phyloP scores from a whole-genome alignment of 2,113 vertebrate species.

The Tachysurus vachellii region DNA sequence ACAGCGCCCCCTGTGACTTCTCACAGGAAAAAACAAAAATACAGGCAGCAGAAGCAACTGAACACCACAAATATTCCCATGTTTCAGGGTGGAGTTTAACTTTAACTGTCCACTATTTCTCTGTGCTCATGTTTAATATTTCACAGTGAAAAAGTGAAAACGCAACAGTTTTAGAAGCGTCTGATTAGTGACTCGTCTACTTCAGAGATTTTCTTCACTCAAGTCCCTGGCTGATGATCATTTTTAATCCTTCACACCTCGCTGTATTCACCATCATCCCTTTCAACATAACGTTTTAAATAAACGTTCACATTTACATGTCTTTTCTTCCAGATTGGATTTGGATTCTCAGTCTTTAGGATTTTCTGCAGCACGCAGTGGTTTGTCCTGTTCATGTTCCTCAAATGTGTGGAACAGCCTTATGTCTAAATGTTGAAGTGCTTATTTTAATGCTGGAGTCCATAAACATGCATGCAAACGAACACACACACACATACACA shows the following conservation, averaged over 20 bases:
- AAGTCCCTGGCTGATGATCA: not conserved
- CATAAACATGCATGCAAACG: constrained; percentile 40
- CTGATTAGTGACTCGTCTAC: not conserved
- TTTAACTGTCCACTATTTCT: not conserved
- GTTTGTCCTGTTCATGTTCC: not conserved
- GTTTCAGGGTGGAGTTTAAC: constrained; percentile 5
- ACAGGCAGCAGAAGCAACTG: not conserved
- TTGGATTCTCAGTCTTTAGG: not conserved
- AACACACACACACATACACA: not conserved
- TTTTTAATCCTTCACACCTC: not conserved
- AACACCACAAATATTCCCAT: not conserved
- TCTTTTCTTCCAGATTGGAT: not conserved
- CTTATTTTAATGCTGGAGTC: constrained; percentile 56
- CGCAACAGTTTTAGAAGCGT: not conserved
- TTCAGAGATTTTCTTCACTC: not conserved
- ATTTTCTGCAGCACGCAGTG: not conserved
- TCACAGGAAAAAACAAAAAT: not conserved
- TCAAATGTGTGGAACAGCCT: constrained; percentile 29
- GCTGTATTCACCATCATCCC: not conserved
- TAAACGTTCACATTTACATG: not conserved
- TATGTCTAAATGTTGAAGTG: constrained; percentile 39
- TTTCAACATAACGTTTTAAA: not conserved
- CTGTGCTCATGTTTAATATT: not conserved
- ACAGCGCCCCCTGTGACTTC: not conserved
- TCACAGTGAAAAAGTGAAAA: not conserved